Evolutionary conservation across 2,888 invertebrate species (phyloP).

Genomic region (Acanthoscelides obtectus): DNA sequence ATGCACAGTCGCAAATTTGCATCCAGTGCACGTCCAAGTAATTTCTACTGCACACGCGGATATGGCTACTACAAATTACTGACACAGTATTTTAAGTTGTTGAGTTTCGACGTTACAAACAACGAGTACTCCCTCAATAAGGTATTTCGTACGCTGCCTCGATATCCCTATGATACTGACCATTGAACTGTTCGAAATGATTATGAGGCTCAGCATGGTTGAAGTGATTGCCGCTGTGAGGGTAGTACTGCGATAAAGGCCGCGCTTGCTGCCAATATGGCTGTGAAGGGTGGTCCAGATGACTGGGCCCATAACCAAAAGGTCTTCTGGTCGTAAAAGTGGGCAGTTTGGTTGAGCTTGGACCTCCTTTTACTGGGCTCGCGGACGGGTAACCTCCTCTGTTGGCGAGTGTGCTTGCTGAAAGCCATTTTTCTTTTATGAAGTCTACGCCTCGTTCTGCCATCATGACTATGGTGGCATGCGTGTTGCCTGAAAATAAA

Average conservation of each 20-base stretch:
- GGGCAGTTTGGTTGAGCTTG: not conserved
- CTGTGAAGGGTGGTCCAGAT: not conserved
- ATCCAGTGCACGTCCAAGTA: too few relatives aligned
- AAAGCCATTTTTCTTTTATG: constrained; percentile 40
- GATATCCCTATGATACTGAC: not conserved
- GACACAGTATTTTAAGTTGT: too few relatives aligned
- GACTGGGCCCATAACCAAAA: not conserved
- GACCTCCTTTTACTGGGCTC: not conserved
- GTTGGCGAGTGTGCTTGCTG: not conserved
- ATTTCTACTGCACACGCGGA: too few relatives aligned
- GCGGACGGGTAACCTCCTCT: not conserved
- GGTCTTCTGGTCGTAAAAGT: not conserved
- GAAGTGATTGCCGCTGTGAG: not conserved
- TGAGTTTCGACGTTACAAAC: too few relatives aligned
- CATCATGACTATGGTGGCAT: constrained; percentile 45
- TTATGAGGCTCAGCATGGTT: not conserved
- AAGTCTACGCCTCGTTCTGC: constrained; percentile 44
- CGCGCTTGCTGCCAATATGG: not conserved
- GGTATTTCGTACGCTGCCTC: not conserved
- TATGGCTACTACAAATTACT: too few relatives aligned
- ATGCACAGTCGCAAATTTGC: too few relatives aligned
- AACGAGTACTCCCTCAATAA: not conserved
- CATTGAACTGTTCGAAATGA: not conserved
- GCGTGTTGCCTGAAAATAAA: constrained; percentile 38
- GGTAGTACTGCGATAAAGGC: not conserved